Base-by-base conservation (phyloP, 2,888 invertebrate species). In the Plagiodera versicolora region DNA sequence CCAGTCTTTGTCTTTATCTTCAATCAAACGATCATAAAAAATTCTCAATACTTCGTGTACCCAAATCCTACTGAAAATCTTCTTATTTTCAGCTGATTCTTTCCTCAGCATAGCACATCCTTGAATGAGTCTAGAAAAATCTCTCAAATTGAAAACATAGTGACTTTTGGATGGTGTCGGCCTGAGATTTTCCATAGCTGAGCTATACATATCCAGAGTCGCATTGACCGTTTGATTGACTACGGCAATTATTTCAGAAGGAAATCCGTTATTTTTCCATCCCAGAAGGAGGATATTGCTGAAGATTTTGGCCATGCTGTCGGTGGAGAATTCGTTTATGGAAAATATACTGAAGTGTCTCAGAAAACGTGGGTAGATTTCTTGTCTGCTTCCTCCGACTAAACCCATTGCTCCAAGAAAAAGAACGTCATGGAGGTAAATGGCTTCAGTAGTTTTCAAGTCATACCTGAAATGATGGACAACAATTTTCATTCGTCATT, bases 391-490 rank as follows among this genome's bases (percentile, higher is more conserved):
- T 16, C 95, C 95, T 3, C 95, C 94, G 0, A 94, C 92, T 11
- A 94, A 88, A 0, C 94, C 94, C 83, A 96, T 95, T 0, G 95
- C 95, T 16, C 89, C 89, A 52, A 95, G 82, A 70, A 96, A 89
- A 70, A 93, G 85, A 2, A 94, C 86, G 71, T 95, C 90, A 63
- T 87, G 83, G 35, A 96, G 81, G 60, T 82, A 85, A n/a, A 96
- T 81, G 73, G 90, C 90, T 1, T 89, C 85, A 0, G 92, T 93
- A 56, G 92, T 91, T 77, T 89, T 92, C 45, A 92, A 80, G 78
- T 96, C 95, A 78, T 94, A 76, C 67, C 67, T 67, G 24, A 14
- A 48, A 56, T 58, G 11, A 9, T 45, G 44, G 44, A n/a, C n/a
- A n/a, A n/a, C n/a, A n/a, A n/a, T n/a, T n/a, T n/a, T n/a, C n/a